These are phyloP conservation scores for Psilopsiagon aurifrons DNA, from an alignment of 2,113 vertebrate genomes.

Conservation along the genomic window DNA sequence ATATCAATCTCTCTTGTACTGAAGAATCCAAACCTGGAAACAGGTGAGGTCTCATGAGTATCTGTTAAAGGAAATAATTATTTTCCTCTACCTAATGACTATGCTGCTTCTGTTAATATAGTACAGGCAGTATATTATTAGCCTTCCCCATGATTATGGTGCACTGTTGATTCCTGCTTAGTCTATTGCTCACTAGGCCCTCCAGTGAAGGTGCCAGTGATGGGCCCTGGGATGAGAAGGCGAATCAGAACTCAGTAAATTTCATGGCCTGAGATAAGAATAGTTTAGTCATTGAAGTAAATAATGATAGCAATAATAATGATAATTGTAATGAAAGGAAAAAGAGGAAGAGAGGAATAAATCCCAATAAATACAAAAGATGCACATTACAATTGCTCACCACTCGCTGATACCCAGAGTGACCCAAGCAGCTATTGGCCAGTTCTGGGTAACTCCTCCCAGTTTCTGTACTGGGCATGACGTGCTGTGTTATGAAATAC, in stretches of 20 bases:
- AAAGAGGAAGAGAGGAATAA: not conserved
- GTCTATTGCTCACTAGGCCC: not conserved
- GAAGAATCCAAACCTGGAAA: not conserved
- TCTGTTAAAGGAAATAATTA: not conserved
- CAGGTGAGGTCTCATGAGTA: not conserved
- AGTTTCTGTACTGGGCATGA: not conserved
- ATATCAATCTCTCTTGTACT: not conserved
- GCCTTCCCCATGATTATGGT: not conserved
- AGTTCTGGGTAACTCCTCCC: not conserved
- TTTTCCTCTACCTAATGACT: not conserved
- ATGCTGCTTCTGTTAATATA: not conserved
- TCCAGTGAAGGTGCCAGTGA: not conserved
- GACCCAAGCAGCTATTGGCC: not conserved
- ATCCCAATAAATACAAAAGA: not conserved
- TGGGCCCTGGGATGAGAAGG: not conserved
- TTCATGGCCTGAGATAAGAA: not conserved
- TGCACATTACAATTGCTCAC: not conserved
- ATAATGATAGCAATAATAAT: not conserved
- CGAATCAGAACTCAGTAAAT: not conserved
- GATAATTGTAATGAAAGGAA: not conserved
- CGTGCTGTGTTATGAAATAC: not conserved
- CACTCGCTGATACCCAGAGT: not conserved
- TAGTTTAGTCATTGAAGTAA: not conserved
- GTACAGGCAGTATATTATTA: not conserved
- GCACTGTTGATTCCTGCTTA: not conserved